Conservation (phyloP, 2,113 vertebrate genomes). For the Corynorhinus townsendii region DNA sequence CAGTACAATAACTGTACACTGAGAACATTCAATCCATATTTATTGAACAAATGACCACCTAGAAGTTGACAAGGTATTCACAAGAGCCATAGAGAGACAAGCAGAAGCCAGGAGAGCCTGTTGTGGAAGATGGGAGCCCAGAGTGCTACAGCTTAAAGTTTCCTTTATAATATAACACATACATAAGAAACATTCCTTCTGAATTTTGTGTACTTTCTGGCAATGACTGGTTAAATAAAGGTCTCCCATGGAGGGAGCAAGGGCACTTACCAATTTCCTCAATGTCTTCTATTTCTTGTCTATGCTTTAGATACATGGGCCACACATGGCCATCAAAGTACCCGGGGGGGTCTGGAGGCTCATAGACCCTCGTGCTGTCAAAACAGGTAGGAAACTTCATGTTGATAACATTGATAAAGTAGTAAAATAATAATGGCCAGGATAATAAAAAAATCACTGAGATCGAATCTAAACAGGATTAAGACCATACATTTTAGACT, state of each 20-base stretch:
- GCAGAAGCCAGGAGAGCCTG: background rate
- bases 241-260: background rate
- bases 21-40: background rate
- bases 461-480: background rate
- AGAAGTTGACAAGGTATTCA: background rate
- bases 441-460: background rate
- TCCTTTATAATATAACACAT: background rate
- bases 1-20: background rate
- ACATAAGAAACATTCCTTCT: background rate
- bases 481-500: background rate
- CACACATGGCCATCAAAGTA: conserved; percentile 94
- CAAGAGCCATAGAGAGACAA: background rate
- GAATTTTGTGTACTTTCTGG: background rate
- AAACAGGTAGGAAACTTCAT: conserved; percentile 63
- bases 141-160: background rate
- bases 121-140: background rate
- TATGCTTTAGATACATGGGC: conserved; percentile 95
- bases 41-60: background rate
- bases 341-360: conserved; percentile 90
- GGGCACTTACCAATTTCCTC: conserved; percentile 81
- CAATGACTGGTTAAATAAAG: background rate
- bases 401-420: background rate
- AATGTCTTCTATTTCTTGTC: conserved; percentile 81
- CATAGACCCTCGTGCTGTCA: conserved; percentile 87
- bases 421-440: background rate